Percentiles rank a stretch among this genome's conserved stretches.
phyloP scores from a whole-genome alignment of 2,113 vertebrate genomes.

The Rattus rattus region DNA sequence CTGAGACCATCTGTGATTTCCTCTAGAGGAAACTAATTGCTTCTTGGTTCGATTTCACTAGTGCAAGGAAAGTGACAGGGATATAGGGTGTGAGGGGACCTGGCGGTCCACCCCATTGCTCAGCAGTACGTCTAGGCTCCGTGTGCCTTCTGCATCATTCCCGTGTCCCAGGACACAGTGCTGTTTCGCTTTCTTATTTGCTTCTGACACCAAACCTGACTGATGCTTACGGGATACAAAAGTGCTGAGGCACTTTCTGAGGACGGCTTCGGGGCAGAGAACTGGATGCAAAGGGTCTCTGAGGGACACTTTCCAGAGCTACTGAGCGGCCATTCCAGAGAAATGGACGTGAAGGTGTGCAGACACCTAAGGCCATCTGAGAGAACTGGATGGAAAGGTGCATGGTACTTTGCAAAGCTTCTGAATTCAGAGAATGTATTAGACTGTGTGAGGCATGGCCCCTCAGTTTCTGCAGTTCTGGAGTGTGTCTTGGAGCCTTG shows the following conservation, averaged over 20 bases:
- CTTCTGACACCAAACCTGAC: not conserved
- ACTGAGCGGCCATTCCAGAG: not conserved
- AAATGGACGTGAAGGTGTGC: not conserved
- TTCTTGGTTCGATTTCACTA: not conserved
- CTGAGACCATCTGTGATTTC: not conserved
- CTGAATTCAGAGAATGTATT: not conserved
- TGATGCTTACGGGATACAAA: not conserved
- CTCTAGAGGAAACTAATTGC: not conserved
- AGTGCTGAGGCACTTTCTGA: not conserved
- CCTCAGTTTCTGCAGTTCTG: not conserved
- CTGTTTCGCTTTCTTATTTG: fast-evolving
- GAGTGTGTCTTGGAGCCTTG: not conserved
- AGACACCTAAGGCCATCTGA: not conserved
- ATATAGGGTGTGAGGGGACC: too few species aligned
- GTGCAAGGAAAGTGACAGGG: not conserved
- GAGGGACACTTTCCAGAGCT: not conserved
- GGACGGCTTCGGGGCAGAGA: not conserved
- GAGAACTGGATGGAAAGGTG: not conserved
- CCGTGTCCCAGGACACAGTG: fast-evolving
- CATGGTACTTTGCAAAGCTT: not conserved
- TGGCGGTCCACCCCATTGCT: not conserved
- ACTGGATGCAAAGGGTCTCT: not conserved
- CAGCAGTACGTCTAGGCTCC: not conserved
- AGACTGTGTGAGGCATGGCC: not conserved
- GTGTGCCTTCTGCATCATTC: not conserved